phyloP scores from a whole-genome alignment of 64 coral and sea anemone genomes.

The Pocillopora verrucosa region DNA sequence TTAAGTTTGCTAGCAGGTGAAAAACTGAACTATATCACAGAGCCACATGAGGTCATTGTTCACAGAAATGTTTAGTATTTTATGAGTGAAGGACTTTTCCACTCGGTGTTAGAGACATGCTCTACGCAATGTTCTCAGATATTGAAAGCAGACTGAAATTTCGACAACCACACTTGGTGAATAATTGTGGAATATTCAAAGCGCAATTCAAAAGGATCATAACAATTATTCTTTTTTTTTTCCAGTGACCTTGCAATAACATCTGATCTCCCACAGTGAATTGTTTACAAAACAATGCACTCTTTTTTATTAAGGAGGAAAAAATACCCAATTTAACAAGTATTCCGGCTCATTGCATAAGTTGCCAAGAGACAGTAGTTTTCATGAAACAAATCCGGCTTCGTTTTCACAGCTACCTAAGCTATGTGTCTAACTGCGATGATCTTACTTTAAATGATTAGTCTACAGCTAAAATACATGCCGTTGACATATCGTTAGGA shows the following conservation, averaged over 20 bases:
- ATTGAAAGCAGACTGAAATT: not conserved
- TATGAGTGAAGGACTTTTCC: not conserved
- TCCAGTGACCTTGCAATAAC: not conserved
- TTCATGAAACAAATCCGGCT: no score
- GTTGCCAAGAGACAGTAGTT: not conserved
- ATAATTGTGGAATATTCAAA: not conserved
- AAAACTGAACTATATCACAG: not conserved
- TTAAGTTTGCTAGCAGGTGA: not conserved
- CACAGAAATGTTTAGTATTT: not conserved
- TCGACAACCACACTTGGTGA: not conserved
- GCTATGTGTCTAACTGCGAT: no score
- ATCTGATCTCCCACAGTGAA: not conserved
- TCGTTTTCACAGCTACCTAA: no score
- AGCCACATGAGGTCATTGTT: not conserved
- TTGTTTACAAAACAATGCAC: not conserved
- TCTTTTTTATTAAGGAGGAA: not conserved
- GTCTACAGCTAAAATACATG: no score
- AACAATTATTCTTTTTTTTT: not conserved
- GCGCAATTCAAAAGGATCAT: not conserved
- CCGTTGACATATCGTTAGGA: no score
- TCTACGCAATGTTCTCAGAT: not conserved
- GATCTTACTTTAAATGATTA: no score
- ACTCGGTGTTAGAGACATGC: not conserved
- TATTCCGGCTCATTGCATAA: not conserved
- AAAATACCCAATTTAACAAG: not conserved